Percentiles rank a stretch among this genome's conserved stretches.
Evolutionary conservation across 2,797 vertebrate genomes (phyloP).

Genomic region (Melanotaenia nigrans): DNA sequence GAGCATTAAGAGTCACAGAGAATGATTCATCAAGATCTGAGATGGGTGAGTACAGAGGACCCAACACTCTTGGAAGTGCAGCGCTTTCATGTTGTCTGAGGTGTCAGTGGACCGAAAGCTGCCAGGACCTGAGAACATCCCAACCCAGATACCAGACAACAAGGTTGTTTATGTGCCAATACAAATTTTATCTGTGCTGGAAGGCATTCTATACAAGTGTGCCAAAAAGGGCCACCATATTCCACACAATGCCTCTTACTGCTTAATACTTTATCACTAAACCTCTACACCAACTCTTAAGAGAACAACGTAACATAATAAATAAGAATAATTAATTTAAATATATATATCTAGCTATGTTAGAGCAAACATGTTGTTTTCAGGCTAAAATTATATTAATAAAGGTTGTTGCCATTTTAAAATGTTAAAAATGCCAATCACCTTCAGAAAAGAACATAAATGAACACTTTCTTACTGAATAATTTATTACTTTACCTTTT

Average conservation of each 20-base stretch:
- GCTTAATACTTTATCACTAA: constrained; percentile 8
- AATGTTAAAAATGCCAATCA: constrained; percentile 13
- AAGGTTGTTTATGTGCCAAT: constrained; percentile 35
- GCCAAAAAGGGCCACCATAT: constrained; percentile 37
- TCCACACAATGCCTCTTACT: constrained; percentile 14
- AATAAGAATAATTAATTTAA: neutral
- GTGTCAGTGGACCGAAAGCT: constrained; percentile 44
- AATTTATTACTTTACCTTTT: constrained; percentile 13
- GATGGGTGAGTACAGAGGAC: constrained; percentile 13
- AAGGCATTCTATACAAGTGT: constrained; percentile 20
- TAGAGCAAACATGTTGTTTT: neutral
- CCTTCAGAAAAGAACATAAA: constrained; percentile 21
- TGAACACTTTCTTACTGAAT: constrained; percentile 19
- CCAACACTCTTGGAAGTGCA: constrained; percentile 30
- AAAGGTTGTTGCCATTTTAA: constrained; percentile 12
- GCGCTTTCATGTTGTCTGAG: constrained; percentile 40
- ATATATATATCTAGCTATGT: neutral
- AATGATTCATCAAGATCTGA: constrained; percentile 38
- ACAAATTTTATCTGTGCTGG: constrained; percentile 40
- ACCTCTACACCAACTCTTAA: neutral
- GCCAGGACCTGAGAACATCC: constrained; percentile 49
- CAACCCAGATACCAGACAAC: constrained; percentile 39
- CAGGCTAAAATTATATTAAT: constrained; percentile 11
- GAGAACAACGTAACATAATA: neutral
- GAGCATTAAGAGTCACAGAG: constrained; percentile 3